Evolutionary conservation across 2,113 vertebrate species (phyloP), one percentile per base, ranked within the genome.

Genomic region (Bucco capensis): DNA sequence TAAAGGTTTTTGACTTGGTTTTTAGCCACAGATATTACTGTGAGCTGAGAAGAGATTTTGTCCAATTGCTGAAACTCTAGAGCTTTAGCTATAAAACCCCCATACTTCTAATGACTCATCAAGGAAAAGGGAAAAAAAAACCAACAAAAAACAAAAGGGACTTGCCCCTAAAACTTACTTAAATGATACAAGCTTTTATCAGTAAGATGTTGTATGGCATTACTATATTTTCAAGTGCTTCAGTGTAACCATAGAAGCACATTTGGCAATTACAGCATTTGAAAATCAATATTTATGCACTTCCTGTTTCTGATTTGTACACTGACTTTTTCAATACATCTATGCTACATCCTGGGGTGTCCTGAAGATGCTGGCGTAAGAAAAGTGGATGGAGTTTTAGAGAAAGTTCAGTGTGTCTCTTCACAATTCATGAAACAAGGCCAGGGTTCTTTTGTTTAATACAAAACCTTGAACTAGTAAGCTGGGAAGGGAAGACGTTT

Each of bases 281-380:
- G n/a, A 93, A 92, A 92, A 93, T 86, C 64, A 74, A 70, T 88
- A 91, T 76, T 67, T 92, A 54, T 44, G 4, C 24, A 31, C 16
- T 89, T 94, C 72, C 38, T 8, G 38, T 85, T 83, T 84, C 62
- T 58, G 5, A 44, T 85, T 18, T 56, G 19, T 37, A 47, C 57
- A 78, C 3, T 70, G 64, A 40, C 30, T 31, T 94, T 93, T 92
- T 85, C 67, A 77, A 24, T 71, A 64, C 0, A 7, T 18, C 21
- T 70, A 14, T 54, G 35, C 73, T 70, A 53, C 25, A 38, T 1
- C 2, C 27, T 51, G 49, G 14, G 10, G 12, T 5, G 1, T 54
- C 2, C 1, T 46, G 31, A 85, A 85, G 58, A 42, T 0, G 1
- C 16, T 77, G 56, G n/a, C 25, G 19, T 21, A 47, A 27, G 60